Percentiles rank a stretch among this genome's conserved stretches.
phyloP scores from a whole-genome alignment of 2,113 vertebrate genomes.

The Bagarius yarrelli region DNA sequence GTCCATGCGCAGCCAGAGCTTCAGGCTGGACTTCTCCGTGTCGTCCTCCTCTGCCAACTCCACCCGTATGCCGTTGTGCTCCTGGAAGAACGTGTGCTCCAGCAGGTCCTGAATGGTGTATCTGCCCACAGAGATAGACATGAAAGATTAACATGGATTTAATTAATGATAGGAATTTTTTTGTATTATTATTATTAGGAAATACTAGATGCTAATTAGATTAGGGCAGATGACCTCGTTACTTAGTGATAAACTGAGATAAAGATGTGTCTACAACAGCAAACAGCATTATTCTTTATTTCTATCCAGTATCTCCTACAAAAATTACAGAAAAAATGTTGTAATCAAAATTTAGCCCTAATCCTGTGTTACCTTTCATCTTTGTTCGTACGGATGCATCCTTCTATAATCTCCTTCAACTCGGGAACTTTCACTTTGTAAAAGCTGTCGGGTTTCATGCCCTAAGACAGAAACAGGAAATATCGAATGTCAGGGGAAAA shows the following conservation, averaged over 20 bases:
- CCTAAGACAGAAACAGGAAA: constrained; percentile 67
- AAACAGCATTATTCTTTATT: background rate
- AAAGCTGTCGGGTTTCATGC: constrained; percentile 96
- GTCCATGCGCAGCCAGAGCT: constrained; percentile 93
- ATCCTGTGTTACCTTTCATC: constrained; percentile 79
- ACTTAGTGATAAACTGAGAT: background rate
- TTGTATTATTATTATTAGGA: constrained; percentile 8
- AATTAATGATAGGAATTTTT: background rate
- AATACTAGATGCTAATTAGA: constrained; percentile 6
- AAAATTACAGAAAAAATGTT: background rate
- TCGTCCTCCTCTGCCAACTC: constrained; percentile 92
- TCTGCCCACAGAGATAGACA: constrained; percentile 62
- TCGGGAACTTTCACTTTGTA: constrained; percentile 95
- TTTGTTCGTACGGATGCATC: constrained; percentile 94
- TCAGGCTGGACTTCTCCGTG: constrained; percentile 77
- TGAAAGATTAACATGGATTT: background rate
- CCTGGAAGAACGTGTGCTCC: constrained; percentile 90
- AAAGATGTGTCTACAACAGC: background rate
- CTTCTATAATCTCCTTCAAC: constrained; percentile 97
- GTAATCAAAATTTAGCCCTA: background rate
- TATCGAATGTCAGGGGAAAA: background rate
- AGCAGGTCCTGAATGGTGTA: constrained; percentile 93
- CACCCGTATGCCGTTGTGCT: constrained; percentile 84
- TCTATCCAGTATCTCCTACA: background rate
- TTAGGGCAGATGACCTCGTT: constrained; percentile 8